Base-by-base conservation (phyloP, 2,888 invertebrate genomes). In the Lacanobia wlatinum region DNA sequence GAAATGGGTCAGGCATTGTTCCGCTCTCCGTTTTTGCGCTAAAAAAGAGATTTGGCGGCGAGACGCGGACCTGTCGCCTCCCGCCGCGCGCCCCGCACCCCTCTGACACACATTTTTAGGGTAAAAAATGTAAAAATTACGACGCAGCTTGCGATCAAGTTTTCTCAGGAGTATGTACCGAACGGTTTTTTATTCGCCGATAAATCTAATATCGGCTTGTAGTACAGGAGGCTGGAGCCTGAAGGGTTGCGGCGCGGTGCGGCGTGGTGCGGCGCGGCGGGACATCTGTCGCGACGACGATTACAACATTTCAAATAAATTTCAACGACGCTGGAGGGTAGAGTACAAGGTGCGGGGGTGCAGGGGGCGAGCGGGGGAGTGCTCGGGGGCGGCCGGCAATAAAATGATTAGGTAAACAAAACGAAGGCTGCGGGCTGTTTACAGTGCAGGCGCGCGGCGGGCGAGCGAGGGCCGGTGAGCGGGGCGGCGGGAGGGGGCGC, bases 1-100 rank as follows among this genome's bases (percentile, higher is more conserved):
- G 95, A 96, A 95, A 92, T 96, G 96, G 96, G 96, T 95, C 96
- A 96, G 89, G 91, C 93, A 93, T 95, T 95, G 96, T 95, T 94
- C 93, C 89, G 91, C 87, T 93, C 91, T 91, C 90, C 92, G 92
- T 91, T 95, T 95, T 96, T 95, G 90, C 89, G 92, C 91, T 94
- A 96, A 96, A 96, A 95, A 95, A 95, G 89, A 92, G 93, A 95
- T 94, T 96, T 94, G 89, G 89, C 88, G 87, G 91, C 90, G 87
- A 78, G 87, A 78, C 89, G 76, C 92, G 90, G 91, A 92, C 92
- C 92, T 91, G 92, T 91, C 92, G 90, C 90, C 91, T 90, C 90
- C 90, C 91, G 88, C 86, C 90, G 88, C 84, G 70, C 76, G 55
- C 70, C 81, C 81, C 81, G 70, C 77, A 81, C 90, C 93, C 91